Evolutionary conservation across 2,888 invertebrate species (phyloP).

Genomic region (Drosophila neoperkinsi): DNA sequence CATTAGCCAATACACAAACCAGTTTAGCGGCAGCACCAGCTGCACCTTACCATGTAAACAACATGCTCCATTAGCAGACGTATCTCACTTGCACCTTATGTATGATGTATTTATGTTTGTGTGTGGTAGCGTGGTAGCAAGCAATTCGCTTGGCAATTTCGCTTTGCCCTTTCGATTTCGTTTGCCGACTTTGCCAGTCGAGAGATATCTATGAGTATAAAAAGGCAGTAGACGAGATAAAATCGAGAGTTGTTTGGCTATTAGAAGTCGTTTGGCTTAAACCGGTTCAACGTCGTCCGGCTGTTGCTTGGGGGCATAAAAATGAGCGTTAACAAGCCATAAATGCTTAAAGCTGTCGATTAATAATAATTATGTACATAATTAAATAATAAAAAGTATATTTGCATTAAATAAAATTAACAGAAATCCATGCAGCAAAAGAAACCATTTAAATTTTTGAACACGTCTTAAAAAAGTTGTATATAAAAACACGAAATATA

Average conservation of each 20-base stretch:
- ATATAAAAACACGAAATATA: too few species aligned
- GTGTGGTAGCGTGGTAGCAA: not conserved
- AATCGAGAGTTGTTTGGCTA: slow-evolving; percentile 71
- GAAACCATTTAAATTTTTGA: not conserved
- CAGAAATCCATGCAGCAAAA: not conserved
- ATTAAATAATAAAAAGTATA: slow-evolving; percentile 14
- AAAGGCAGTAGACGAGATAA: slow-evolving; percentile 27
- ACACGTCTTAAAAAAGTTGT: not conserved
- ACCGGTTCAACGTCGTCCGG: slow-evolving; percentile 56
- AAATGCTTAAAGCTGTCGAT: slow-evolving; percentile 23
- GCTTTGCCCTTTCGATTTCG: slow-evolving; percentile 77
- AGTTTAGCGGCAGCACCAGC: slow-evolving; percentile 38
- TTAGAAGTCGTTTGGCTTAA: slow-evolving; percentile 62
- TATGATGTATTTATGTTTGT: not conserved
- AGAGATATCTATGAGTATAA: slow-evolving; percentile 11
- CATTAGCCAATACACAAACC: slow-evolving; percentile 68
- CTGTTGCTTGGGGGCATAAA: slow-evolving; percentile 15
- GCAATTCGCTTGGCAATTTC: slow-evolving; percentile 43
- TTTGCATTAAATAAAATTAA: not conserved
- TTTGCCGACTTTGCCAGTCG: slow-evolving; percentile 38
- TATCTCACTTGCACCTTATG: slow-evolving; percentile 23
- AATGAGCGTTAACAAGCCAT: slow-evolving; percentile 28
- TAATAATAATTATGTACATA: slow-evolving; percentile 25
- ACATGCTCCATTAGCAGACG: slow-evolving; percentile 53
- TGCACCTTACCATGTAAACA: slow-evolving; percentile 61